Conservation (phyloP, 1,140 invertebrate species). For the Centruroides vittatus region DNA sequence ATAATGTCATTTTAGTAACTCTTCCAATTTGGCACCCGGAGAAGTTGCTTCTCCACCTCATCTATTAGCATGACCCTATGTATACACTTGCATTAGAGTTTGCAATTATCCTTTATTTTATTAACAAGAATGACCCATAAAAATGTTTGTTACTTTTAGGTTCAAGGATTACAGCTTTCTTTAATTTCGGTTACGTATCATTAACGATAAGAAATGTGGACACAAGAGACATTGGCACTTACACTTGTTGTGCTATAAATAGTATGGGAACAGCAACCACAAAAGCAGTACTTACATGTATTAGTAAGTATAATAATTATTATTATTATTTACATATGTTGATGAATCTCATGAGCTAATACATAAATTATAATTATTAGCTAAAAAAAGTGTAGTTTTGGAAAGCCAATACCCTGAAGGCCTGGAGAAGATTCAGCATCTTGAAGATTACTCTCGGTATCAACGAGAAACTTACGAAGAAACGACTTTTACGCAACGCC, state of each 20-base stretch:
- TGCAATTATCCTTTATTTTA: too few relatives aligned
- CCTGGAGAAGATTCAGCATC: conserved; percentile 70
- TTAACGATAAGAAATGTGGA: conserved; percentile 88
- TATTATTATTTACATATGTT: background rate
- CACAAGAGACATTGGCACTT: conserved; percentile 76
- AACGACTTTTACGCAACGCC: conserved; percentile 53
- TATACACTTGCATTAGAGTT: too few relatives aligned
- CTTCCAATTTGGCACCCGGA: too few relatives aligned
- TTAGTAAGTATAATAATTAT: conserved; percentile 29
- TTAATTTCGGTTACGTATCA: conserved; percentile 93
- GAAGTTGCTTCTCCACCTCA: too few relatives aligned
- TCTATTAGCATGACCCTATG: too few relatives aligned
- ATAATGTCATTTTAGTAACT: too few relatives aligned
- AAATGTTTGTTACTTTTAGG: conserved; percentile 29
- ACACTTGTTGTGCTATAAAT: conserved; percentile 79
- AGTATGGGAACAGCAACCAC: conserved; percentile 74
- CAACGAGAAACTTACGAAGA: conserved; percentile 47
- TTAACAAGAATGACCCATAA: too few relatives aligned
- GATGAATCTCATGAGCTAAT: background rate
- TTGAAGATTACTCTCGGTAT: conserved; percentile 53
- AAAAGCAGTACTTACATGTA: conserved; percentile 68
- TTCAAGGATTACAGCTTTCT: conserved; percentile 84
- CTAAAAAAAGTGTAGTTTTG: conserved; percentile 68
- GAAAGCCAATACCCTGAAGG: conserved; percentile 76
- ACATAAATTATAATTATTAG: conserved; percentile 21